Percentiles rank a stretch among this genome's conserved stretches.
These are phyloP conservation scores for Morelia viridis DNA, from an alignment of 2,797 vertebrate genomes.

Conservation along the genomic window DNA sequence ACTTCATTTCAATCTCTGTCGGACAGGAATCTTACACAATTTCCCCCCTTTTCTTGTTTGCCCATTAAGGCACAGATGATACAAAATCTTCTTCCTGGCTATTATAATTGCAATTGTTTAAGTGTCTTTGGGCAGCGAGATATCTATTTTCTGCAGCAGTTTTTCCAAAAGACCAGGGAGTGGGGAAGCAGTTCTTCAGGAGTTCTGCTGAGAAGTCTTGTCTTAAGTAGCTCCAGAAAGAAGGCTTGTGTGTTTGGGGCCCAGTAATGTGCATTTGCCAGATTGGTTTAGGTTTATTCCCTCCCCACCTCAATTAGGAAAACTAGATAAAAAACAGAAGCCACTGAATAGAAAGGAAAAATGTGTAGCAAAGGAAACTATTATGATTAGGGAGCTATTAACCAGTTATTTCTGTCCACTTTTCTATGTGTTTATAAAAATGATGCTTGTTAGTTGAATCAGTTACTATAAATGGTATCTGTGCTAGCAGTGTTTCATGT, in stretches of 20 bases:
- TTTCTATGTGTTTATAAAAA: slow-evolving; percentile 69
- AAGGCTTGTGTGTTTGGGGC: slow-evolving; percentile 65
- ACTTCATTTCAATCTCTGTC: slow-evolving; percentile 38
- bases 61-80: slow-evolving; percentile 39
- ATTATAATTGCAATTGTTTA: slow-evolving; percentile 59
- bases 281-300: slow-evolving; percentile 64
- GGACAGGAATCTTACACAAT: slow-evolving; percentile 46
- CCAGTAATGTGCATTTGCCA: slow-evolving; percentile 63
- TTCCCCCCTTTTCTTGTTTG: slow-evolving; percentile 44
- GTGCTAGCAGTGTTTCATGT: slow-evolving; percentile 51
- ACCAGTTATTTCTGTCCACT: slow-evolving; percentile 69
- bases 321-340: slow-evolving; percentile 73
- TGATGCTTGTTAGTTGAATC: slow-evolving; percentile 65
- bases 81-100: slow-evolving; percentile 58
- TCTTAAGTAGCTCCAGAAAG: slow-evolving; percentile 63
- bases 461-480: slow-evolving; percentile 69
- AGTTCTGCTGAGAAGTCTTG: slow-evolving; percentile 63
- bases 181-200: slow-evolving; percentile 2
- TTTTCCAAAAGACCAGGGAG: slow-evolving; percentile 34
- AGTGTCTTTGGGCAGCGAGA: slow-evolving; percentile 58
- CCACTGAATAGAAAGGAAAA: slow-evolving; percentile 70
- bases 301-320: slow-evolving; percentile 54
- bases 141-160: slow-evolving; percentile 64
- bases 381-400: slow-evolving; percentile 71
- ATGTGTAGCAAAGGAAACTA: slow-evolving; percentile 70